phyloP scores from a whole-genome alignment of 1,140 invertebrate species.

The Pseudomyrmex cubaensis region DNA sequence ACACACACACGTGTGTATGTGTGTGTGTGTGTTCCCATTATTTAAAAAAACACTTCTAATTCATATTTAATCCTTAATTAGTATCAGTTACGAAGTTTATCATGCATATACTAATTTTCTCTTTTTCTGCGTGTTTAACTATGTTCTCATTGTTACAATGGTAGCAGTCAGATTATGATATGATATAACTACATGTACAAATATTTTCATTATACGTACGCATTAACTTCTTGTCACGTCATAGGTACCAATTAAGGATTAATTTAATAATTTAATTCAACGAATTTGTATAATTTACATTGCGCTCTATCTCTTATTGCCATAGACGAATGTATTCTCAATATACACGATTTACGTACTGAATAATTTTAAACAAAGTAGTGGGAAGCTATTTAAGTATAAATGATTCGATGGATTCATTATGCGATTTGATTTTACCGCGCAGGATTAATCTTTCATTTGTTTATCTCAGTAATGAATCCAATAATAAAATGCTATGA shows the following conservation, averaged over 20 bases:
- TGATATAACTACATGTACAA: constrained; percentile 10
- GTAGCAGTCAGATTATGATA: constrained; percentile 31
- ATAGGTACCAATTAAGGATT: not conserved
- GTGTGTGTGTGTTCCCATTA: not conserved
- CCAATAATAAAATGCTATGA: constrained; percentile 10
- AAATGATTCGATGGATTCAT: constrained; percentile 27
- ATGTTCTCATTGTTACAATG: constrained; percentile 21
- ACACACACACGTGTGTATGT: not conserved
- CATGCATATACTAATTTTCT: constrained; percentile 14
- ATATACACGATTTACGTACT: not conserved
- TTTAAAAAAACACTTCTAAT: not conserved
- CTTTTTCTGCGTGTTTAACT: not conserved
- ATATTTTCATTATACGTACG: constrained; percentile 6
- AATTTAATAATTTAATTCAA: not conserved
- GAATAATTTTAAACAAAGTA: no score
- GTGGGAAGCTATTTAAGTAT: constrained; percentile 21
- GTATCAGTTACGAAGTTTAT: constrained; percentile 31
- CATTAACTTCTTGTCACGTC: not conserved
- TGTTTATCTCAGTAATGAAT: constrained; percentile 14
- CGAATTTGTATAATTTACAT: no score
- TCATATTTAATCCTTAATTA: constrained; percentile 8
- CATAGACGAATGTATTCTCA: constrained; percentile 13
- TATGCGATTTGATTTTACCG: not conserved
- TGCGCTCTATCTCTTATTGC: no score
- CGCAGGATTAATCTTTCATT: constrained; percentile 15